A percentile compares a stretch with the other conserved stretches of the same genome.
Conservation (phyloP, 1,140 invertebrate genomes). For the Nephila pilipes region DNA sequence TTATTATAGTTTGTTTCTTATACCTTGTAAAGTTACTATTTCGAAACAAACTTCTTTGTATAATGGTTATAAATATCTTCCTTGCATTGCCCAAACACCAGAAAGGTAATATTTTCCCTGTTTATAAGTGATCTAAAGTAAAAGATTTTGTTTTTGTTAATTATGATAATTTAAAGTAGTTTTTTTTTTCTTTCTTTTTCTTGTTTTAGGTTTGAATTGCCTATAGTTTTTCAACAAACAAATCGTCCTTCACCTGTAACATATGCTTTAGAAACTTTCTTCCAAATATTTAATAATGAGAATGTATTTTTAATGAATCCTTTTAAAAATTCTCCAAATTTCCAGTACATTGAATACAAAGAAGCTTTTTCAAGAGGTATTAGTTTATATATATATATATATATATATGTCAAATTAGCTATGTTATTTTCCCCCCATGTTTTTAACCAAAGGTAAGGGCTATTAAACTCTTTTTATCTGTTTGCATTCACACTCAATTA, state of each 20-base stretch:
- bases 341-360: slow-evolving; percentile 81
- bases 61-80: slow-evolving; percentile 76
- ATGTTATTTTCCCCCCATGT: no score
- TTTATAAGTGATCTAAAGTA: background rate
- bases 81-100: slow-evolving; percentile 80
- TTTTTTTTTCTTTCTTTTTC: background rate
- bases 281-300: slow-evolving; percentile 82
- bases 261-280: slow-evolving; percentile 83
- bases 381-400: background rate
- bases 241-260: slow-evolving; percentile 82
- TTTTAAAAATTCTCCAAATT: slow-evolving; percentile 77
- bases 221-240: slow-evolving; percentile 82
- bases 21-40: slow-evolving; percentile 81
- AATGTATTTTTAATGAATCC: slow-evolving; percentile 81
- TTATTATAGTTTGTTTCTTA: slow-evolving; percentile 81
- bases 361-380: slow-evolving; percentile 80
- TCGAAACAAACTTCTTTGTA: slow-evolving; percentile 79
- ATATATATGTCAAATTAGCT: no score
- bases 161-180: background rate
- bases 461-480: no score
- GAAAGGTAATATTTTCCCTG: slow-evolving; percentile 77
- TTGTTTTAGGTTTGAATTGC: slow-evolving; percentile 81
- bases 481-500: no score
- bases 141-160: background rate
- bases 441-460: no score